Base-by-base conservation (phyloP, 2,797 vertebrate species). In the Dromococcyx pavoninus region DNA sequence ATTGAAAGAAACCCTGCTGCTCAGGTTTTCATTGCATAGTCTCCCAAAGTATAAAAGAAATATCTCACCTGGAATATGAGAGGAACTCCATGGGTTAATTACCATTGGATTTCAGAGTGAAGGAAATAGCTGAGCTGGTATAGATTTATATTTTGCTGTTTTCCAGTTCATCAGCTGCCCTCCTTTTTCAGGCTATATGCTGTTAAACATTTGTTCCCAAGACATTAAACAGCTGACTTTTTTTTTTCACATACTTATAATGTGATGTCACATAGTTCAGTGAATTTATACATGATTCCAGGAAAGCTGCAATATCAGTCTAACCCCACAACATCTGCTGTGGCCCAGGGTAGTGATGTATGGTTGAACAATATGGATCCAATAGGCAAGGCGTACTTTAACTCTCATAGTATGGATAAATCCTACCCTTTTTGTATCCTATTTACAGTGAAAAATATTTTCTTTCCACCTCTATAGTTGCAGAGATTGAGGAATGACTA, bases 251-350 rank as follows among this genome's bases (percentile, higher is more conserved):
- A 94, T 96, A 51, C 66, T 93, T 95, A 22, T 0, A 50, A n/a
- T 33, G 48, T 93, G 71, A 92, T 89, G 50, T 96, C 90, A 82
- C 23, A 7, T 37, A 79, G 53, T 93, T 91, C 65, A 58, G 30
- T 80, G 75, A 79, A 74, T 92, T 94, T 92, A 57, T 94, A 4
- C 50, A 11, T 11, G 24, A 69, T 91, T 95, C 71, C 80, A 95
- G 82, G 82, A 94, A 95, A 92, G 46, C 74, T 9, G 22, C 60
- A 32, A 43, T 93, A 71, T 91, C 27, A 67, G 48, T 50, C 86
- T 77, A 77, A 86, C 44, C 30, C 44, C 15, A 24, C 37, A 77
- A 60, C 64, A 76, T 91, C 88, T 96, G 88, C 37, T 69, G n/a
- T 74, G 54, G 25, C 44, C 32, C 25, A 37, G 22, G 27, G 22